Evolutionary conservation across 37 sponge, comb jelly and placozoan species (phyloP), one percentile per base, ranked within the genome.

Genomic region (Eunapius fragilis): DNA sequence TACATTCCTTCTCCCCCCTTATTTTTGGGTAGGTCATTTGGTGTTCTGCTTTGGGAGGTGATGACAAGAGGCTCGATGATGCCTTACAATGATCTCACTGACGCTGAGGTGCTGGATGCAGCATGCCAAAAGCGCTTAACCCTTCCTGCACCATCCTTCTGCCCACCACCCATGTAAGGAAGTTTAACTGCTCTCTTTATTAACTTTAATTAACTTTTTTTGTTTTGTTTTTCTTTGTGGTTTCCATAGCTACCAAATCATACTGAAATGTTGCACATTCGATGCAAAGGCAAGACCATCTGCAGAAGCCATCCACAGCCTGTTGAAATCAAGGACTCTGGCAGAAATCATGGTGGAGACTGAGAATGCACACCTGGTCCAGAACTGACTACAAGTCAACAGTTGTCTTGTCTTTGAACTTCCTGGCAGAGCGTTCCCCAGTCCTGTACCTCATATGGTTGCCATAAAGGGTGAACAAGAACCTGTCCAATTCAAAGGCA

Each of bases 331-430:
- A 23, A 81, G 86, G 48, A 85, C 86, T 23, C 76, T 90, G 22
- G 76, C 90, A 22, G 85, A 84, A 58, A 58, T 58, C 58, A 58
- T 58, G 58, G 58, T 17, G 6, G 58, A 58, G 14, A 2, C 58
- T 58, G 58, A 58, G 58, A 58, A 58, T 58, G 58, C 58, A 17
- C 58, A 58, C 17, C 14, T 58, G 58, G 58, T 58, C 7, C 58
- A 13, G 58, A 58, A 58, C 58, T 58, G 58, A 58, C 72, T 71
- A 89, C 10, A 89, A 68, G 71, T 91, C 91, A 78, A 85, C 67
- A 25, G 86, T 85, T 33, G 89, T 71, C 76, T 94, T 96, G 76
- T 90, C 89, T 87, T 96, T 96, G 91, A 93, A 96, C 67, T 96
- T 96, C 37, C 83, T 92, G 2, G 95, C 90, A 23, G 93, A 87